phyloP scores from a whole-genome alignment of 2,797 vertebrate species.

The Smutsia gigantea region DNA sequence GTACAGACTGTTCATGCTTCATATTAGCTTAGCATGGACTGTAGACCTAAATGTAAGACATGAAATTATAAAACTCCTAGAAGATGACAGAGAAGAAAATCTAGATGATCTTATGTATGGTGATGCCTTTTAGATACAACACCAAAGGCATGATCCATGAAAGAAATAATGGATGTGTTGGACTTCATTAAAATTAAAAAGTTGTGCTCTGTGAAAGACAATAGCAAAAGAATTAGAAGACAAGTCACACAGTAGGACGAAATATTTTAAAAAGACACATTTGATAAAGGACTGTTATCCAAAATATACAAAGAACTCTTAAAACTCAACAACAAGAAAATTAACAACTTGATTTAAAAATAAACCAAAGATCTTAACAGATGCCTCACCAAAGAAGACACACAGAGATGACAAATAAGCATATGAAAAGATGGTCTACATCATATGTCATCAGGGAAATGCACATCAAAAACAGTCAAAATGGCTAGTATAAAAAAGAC shows the following conservation, averaged over 20 bases:
- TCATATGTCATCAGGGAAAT: not conserved
- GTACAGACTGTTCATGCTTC: too few species aligned
- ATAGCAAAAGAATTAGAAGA: not conserved
- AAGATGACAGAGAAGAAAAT: not conserved
- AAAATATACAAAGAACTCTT: too few species aligned
- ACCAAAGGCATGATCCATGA: not conserved
- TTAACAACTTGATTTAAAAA: not conserved
- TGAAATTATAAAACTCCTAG: not conserved
- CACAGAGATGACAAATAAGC: not conserved
- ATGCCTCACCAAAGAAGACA: not conserved
- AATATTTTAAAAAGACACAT: not conserved
- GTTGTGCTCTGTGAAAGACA: not conserved
- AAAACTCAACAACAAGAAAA: not conserved
- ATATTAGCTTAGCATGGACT: not conserved
- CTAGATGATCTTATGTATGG: not conserved
- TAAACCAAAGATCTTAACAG: not conserved
- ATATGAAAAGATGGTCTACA: not conserved
- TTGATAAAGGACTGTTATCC: not conserved
- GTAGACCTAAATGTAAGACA: not conserved
- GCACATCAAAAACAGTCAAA: not conserved
- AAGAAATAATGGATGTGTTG: not conserved
- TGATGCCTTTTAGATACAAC: not conserved
- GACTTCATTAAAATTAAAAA: not conserved
- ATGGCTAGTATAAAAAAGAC: too few species aligned
- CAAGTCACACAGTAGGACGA: not conserved